These are phyloP conservation scores for Thunnus thynnus DNA, from an alignment of 2,113 vertebrate species.

Conservation along the genomic window DNA sequence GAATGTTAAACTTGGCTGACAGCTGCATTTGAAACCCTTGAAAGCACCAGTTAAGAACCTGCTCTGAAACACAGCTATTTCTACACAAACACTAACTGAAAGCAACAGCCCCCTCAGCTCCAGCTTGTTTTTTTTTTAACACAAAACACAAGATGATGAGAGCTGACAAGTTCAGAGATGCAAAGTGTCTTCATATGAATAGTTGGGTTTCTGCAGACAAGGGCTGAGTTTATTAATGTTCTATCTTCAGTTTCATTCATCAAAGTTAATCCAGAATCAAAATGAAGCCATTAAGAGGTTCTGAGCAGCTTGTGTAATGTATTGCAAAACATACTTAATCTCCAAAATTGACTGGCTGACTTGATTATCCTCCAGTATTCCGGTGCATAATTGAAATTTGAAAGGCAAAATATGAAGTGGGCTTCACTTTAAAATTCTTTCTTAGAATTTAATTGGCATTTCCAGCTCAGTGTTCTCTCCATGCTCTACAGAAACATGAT, in stretches of 20 bases:
- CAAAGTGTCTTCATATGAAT: background rate
- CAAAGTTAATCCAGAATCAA: constrained; percentile 4
- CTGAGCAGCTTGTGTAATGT: background rate
- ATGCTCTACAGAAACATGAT: background rate
- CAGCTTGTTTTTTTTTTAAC: background rate
- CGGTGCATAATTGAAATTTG: background rate
- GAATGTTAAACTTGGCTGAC: background rate
- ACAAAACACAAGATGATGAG: background rate
- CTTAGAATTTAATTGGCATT: background rate
- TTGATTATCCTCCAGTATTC: background rate
- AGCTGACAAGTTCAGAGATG: background rate
- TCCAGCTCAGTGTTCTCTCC: background rate
- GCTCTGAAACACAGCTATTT: background rate
- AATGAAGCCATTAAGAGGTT: constrained; percentile 10
- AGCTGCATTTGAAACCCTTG: background rate
- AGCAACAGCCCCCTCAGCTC: background rate
- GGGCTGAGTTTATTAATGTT: background rate
- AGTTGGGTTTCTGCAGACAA: background rate
- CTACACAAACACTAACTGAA: background rate
- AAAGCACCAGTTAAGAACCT: background rate
- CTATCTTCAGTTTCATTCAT: background rate
- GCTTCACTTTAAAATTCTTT: background rate
- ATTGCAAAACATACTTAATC: constrained; percentile 11
- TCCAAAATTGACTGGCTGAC: background rate
- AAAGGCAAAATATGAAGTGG: background rate